Evolutionary conservation across 2,113 vertebrate species (phyloP).

Genomic region (Pelecanus crispus): DNA sequence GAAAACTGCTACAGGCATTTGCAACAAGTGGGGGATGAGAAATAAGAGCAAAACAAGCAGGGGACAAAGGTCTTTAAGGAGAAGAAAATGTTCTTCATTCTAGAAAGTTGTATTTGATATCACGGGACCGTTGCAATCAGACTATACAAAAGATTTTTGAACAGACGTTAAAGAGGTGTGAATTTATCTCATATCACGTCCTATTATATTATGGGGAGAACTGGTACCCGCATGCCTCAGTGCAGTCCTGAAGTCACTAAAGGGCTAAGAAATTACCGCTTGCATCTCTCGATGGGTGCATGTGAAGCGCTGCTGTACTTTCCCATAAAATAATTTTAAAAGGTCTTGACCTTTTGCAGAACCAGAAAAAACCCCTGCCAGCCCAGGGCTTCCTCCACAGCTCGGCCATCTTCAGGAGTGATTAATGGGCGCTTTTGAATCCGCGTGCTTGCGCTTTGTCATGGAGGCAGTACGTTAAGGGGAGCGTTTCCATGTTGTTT

Average conservation of each 20-base stretch:
- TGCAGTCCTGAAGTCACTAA: fast-evolving
- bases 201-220: fast-evolving
- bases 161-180: too few relatives aligned
- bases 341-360: background rate
- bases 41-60: background rate
- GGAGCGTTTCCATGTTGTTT: background rate
- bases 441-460: fast-evolving
- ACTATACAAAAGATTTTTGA: background rate
- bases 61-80: background rate
- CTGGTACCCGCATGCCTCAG: background rate
- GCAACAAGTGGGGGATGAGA: slow-evolving; percentile 1
- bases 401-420: fast-evolving
- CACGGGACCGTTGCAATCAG: background rate
- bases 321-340: background rate
- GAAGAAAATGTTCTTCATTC: background rate
- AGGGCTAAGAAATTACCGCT: background rate
- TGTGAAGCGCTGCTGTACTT: fast-evolving
- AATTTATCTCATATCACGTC: fast-evolving
- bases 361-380: background rate
- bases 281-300: fast-evolving
- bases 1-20: background rate
- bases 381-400: background rate
- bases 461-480: background rate
- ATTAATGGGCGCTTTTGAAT: fast-evolving
- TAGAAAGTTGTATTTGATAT: background rate